Evolutionary conservation across 1,140 invertebrate species (phyloP).

Genomic region (Akabosia matsudoensis): DNA sequence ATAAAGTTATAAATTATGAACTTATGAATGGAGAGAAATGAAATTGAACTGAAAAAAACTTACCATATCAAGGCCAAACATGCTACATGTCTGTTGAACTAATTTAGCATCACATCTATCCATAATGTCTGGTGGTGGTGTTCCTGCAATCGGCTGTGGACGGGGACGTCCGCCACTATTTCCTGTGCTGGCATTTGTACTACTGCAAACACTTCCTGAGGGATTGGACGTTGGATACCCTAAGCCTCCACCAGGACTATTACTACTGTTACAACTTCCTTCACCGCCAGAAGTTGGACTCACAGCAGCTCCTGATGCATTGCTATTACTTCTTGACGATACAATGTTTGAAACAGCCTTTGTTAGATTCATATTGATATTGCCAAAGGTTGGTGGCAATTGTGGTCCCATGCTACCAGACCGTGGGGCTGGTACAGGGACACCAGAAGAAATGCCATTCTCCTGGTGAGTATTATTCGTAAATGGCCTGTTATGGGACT

Average conservation of each 20-base stretch:
- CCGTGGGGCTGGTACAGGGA: not conserved
- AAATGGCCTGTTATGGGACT: not conserved
- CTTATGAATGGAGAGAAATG: not conserved
- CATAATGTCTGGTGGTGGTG: conserved; percentile 64
- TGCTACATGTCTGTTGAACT: conserved; percentile 81
- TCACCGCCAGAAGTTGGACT: conserved; percentile 8
- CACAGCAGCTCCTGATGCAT: conserved; percentile 27
- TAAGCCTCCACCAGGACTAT: conserved; percentile 1
- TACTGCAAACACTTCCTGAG: conserved; percentile 10
- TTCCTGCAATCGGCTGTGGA: conserved; percentile 84
- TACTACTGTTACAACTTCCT: conserved; percentile 14
- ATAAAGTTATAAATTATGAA: not conserved
- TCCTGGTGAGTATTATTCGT: too few relatives aligned
- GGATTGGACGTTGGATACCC: conserved; percentile 1
- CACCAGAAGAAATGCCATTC: not conserved
- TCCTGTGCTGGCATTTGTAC: conserved; percentile 49
- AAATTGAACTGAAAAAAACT: not conserved
- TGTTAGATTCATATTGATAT: not conserved
- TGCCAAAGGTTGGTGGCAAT: not conserved
- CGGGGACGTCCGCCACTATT: conserved; percentile 60
- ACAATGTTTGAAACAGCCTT: not conserved
- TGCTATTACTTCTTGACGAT: not conserved
- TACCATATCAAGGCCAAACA: conserved; percentile 84
- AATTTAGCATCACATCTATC: conserved; percentile 81
- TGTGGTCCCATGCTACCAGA: not conserved